These are phyloP conservation scores for Suricata suricatta DNA, from an alignment of 2,113 vertebrate species.

Conservation along the genomic window DNA sequence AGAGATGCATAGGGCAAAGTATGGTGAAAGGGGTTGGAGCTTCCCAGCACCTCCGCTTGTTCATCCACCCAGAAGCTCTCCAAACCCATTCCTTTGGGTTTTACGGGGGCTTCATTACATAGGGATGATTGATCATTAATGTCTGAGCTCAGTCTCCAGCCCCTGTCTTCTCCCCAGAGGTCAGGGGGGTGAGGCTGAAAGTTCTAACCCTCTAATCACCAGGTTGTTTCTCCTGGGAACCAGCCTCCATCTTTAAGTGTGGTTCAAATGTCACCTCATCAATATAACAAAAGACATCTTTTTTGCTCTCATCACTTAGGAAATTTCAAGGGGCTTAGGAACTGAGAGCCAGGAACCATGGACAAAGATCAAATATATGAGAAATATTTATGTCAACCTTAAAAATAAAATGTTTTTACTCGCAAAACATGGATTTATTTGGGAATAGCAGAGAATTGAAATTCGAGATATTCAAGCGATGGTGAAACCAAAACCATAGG, in stretches of 20 bases:
- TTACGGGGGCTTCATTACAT: background rate
- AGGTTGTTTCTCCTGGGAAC: background rate
- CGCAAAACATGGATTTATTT: background rate
- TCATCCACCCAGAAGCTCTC: background rate
- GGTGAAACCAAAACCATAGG: background rate
- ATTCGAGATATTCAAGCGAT: background rate
- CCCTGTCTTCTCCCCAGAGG: background rate
- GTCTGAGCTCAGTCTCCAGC: background rate
- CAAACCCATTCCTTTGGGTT: background rate
- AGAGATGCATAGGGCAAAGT: background rate
- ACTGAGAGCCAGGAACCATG: background rate
- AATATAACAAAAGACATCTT: background rate
- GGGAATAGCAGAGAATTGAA: background rate
- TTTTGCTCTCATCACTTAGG: background rate
- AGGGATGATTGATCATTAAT: background rate
- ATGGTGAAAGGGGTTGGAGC: background rate
- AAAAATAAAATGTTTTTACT: background rate
- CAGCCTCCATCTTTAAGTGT: background rate
- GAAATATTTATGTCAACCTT: background rate
- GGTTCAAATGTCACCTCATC: background rate
- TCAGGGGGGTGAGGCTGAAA: background rate
- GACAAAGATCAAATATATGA: background rate
- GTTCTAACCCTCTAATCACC: background rate
- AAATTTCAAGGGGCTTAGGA: background rate
- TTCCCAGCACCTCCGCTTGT: background rate